Evolutionary conservation across 2,797 vertebrate species (phyloP).

Genomic region (Erpetoichthys calabaricus): DNA sequence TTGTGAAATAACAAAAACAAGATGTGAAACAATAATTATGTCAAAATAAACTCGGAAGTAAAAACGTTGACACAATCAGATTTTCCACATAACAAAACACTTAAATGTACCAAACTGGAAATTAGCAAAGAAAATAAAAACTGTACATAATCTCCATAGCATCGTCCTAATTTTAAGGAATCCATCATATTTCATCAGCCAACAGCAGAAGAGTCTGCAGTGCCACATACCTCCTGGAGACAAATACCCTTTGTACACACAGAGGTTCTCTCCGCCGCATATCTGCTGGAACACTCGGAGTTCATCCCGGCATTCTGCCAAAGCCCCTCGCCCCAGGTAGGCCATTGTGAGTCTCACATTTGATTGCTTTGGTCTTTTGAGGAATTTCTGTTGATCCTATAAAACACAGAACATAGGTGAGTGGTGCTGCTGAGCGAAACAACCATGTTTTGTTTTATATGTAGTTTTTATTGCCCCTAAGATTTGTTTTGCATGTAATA

Average conservation of each 20-base stretch:
- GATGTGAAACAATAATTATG: too few relatives aligned
- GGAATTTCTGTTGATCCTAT: not conserved
- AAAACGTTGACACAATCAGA: too few relatives aligned
- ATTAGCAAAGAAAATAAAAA: too few relatives aligned
- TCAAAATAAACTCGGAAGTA: too few relatives aligned
- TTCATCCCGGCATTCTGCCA: slow-evolving; percentile 36
- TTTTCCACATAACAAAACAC: too few relatives aligned
- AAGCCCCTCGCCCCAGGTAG: slow-evolving; percentile 44
- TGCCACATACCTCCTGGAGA: slow-evolving; percentile 44
- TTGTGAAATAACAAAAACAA: too few relatives aligned
- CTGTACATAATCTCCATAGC: too few relatives aligned
- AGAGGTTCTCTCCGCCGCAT: slow-evolving; percentile 59
- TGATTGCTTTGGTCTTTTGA: slow-evolving; percentile 33
- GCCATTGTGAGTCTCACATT: slow-evolving; percentile 54
- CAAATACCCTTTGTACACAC: slow-evolving; percentile 55
- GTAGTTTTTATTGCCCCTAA: slow-evolving; percentile 2
- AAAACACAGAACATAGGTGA: too few relatives aligned
- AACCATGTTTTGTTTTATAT: not conserved
- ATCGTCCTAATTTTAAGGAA: too few relatives aligned
- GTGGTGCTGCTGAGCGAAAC: not conserved
- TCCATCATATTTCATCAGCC: too few relatives aligned
- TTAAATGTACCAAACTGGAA: too few relatives aligned
- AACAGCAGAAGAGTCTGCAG: too few relatives aligned
- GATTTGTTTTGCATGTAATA: not conserved
- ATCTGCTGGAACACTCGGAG: slow-evolving; percentile 60